Conservation (phyloP, 2,888 invertebrate genomes). For the Meiosimyza decipiens region DNA sequence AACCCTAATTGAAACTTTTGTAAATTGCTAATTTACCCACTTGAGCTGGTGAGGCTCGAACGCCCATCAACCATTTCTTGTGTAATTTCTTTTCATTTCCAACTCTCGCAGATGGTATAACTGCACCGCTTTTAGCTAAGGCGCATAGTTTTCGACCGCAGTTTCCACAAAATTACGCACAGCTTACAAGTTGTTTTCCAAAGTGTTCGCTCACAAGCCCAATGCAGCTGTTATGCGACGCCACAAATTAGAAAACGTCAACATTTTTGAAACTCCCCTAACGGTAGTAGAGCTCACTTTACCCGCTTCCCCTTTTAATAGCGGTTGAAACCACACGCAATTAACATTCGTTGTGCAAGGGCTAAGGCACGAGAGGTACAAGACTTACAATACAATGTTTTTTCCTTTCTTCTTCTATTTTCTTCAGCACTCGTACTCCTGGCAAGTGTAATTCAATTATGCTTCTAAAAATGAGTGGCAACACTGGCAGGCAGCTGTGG, state of each 20-base stretch:
- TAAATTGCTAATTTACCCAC: conserved; percentile 26
- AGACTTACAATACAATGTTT: neutral
- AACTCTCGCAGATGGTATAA: neutral
- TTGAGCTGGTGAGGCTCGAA: too few relatives aligned
- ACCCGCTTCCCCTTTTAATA: conserved; percentile 2
- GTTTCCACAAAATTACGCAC: conserved; percentile 31
- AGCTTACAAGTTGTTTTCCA: conserved; percentile 20
- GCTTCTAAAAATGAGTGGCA: conserved; percentile 18
- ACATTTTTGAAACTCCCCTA: conserved; percentile 6
- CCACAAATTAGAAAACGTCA: conserved; percentile 16
- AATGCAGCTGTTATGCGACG: neutral
- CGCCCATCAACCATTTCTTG: too few relatives aligned
- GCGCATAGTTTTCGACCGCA: conserved; percentile 21
- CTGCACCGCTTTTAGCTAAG: neutral
- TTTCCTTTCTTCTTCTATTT: neutral
- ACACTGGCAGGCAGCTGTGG: conserved; percentile 1
- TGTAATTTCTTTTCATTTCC: neutral
- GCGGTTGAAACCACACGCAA: conserved; percentile 10
- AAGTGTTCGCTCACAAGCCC: neutral
- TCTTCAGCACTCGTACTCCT: neutral
- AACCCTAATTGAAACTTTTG: conserved; percentile 29
- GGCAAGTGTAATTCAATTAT: conserved; percentile 27
- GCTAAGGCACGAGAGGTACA: neutral
- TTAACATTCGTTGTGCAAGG: neutral
- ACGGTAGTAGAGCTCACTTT: neutral